Conservation (phyloP, 1,140 invertebrate genomes). For the Sweltsa coloradensis region DNA sequence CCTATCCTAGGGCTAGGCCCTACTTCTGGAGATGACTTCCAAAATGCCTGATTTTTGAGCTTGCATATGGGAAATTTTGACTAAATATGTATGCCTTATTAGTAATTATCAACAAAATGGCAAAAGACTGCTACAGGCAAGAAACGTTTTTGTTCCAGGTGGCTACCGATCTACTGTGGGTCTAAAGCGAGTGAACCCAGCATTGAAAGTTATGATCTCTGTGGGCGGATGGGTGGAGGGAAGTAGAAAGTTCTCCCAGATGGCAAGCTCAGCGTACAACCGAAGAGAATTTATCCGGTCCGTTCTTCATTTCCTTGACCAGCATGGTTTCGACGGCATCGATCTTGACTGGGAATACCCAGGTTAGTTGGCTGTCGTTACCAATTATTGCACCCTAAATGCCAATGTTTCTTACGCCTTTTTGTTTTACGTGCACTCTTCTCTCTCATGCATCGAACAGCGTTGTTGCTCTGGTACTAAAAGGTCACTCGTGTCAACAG, state of each 20-base stretch:
- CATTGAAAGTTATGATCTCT: constrained; percentile 35
- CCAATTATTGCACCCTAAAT: not conserved
- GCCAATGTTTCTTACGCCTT: not conserved
- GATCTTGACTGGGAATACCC: constrained; percentile 48
- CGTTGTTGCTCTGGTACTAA: not conserved
- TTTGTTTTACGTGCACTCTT: not conserved
- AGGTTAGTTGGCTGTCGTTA: constrained; percentile 17
- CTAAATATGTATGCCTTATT: too few species aligned
- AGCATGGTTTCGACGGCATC: constrained; percentile 45
- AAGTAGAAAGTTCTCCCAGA: constrained; percentile 30
- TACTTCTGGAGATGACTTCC: too few species aligned
- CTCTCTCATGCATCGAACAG: not conserved
- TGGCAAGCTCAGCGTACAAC: constrained; percentile 26
- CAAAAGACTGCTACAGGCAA: too few species aligned
- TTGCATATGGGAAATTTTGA: too few species aligned
- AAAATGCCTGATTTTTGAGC: too few species aligned
- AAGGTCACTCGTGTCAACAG: constrained; percentile 7
- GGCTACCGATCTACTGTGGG: constrained; percentile 38
- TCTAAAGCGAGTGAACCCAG: constrained; percentile 38
- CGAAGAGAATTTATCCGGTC: constrained; percentile 36
- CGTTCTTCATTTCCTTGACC: constrained; percentile 35
- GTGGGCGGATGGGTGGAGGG: constrained; percentile 39
- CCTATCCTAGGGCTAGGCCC: too few species aligned
- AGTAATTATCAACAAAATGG: too few species aligned
- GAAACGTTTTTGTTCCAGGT: constrained; percentile 30